phyloP scores from a whole-genome alignment of 2,888 invertebrate species.

The Aphidius colemani region DNA sequence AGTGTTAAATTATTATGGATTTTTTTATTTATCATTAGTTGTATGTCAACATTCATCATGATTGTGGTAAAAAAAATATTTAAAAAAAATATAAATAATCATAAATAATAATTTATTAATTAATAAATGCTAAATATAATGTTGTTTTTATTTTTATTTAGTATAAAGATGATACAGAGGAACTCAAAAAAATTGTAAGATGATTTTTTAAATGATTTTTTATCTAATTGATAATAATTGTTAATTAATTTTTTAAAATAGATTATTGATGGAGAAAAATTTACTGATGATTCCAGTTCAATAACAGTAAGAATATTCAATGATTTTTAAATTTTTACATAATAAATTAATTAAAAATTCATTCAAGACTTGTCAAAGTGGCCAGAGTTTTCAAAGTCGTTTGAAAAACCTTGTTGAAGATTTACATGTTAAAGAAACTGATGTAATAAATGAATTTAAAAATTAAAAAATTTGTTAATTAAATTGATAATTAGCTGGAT shows the following conservation, averaged over 20 bases:
- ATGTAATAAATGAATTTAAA: constrained; percentile 22
- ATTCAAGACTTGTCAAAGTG: constrained; percentile 24
- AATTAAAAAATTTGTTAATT: neutral
- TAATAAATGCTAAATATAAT: neutral
- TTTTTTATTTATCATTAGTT: neutral
- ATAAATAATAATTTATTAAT: neutral
- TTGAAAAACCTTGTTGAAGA: constrained; percentile 33
- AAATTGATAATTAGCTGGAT: too few species aligned
- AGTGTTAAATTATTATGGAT: neutral
- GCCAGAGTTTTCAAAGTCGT: constrained; percentile 33
- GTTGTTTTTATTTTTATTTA: neutral
- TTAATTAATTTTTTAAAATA: constrained; percentile 10
- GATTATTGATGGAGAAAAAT: constrained; percentile 18
- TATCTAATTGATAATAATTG: neutral
- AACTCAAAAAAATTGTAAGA: neutral
- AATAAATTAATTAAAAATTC: neutral
- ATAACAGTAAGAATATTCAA: constrained; percentile 18
- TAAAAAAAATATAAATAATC: neutral
- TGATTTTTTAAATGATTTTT: neutral
- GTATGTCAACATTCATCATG: neutral
- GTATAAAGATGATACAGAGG: neutral
- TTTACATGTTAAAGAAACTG: constrained; percentile 33
- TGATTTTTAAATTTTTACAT: constrained; percentile 1
- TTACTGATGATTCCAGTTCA: neutral
- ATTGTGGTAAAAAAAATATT: neutral